Base-by-base conservation (phyloP, 2,797 vertebrate species). In the Protosalanx chinensis region DNA sequence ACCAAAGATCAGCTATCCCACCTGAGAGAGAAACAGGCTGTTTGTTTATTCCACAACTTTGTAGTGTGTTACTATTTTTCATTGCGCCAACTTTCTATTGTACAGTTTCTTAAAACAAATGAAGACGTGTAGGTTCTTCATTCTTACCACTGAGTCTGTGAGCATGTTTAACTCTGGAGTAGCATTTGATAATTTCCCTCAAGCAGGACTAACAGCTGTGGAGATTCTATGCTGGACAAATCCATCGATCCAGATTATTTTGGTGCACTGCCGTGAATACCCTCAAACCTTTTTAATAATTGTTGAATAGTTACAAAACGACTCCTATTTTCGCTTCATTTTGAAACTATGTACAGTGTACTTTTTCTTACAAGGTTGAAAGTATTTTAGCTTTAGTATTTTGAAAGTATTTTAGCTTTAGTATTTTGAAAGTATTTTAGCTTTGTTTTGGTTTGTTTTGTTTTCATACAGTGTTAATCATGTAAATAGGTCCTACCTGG, bases 401-500 rank as follows among this genome's bases (percentile, higher is more conserved):
- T 27, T 27, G 23, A 27, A 27, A 27, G 35, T 67, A 27, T 1
- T 27, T 27, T 27, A 27, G 23, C 23, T 27, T 27, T 27, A 27
- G 23, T 27, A 27, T 27, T 27, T 27, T 27, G 23, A 27, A 27
- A 27, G 35, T 67, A 77, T 77, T 69, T 64, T 72, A 68, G 68
- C 73, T 73, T 46, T 60, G 76, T 79, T 58, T 57, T 27, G 23
- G 13, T 61, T 79, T 75, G 81, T 83, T 73, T 56, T 75, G 67
- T 70, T 77, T 80, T 81, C 74, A 63, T 75, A 5, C 72, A 81
- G 68, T 79, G 64, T 69, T 80, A 77, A 76, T 79, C 82, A 16
- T 89, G 88, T 88, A 90, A 88, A 88, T 89, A 86, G 13, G 64
- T 68, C 68, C 83, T 74, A 58, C 79, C 61, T 83, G 72, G 72